Percentiles rank a stretch among this genome's conserved stretches.
These are phyloP conservation scores for Turritopsis rubra DNA, from an alignment of 30 jellyfish, hydroid and myxozoan genomes.

Conservation along the genomic window DNA sequence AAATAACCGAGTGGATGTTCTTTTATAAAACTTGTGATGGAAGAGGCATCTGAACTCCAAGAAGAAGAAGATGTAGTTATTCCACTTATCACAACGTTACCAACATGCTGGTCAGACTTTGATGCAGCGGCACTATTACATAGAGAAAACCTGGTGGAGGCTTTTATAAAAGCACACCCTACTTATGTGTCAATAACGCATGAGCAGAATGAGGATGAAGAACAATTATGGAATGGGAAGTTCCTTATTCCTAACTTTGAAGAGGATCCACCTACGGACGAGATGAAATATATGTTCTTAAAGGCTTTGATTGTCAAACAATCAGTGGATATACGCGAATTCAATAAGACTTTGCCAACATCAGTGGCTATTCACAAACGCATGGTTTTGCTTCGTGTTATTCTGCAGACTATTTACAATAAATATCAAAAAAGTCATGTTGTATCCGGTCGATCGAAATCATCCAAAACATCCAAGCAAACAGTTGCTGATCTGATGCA, in stretches of 20 bases:
- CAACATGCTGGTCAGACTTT: slow-evolving; percentile 25
- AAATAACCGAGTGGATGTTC: not conserved
- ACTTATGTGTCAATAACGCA: not conserved
- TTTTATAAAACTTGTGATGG: not conserved
- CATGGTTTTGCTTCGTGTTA: slow-evolving; percentile 34
- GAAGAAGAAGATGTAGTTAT: not conserved
- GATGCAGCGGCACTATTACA: not conserved
- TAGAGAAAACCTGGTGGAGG: slow-evolving; percentile 5
- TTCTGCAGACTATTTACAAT: slow-evolving; percentile 36
- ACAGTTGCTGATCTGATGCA: not conserved
- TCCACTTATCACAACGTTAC: not conserved
- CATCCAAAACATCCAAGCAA: slow-evolving; percentile 10
- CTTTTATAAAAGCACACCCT: not conserved
- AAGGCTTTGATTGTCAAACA: slow-evolving; percentile 26
- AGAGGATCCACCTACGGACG: slow-evolving; percentile 43
- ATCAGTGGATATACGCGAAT: slow-evolving; percentile 21
- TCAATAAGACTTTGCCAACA: slow-evolving; percentile 44
- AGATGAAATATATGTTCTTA: slow-evolving; percentile 27
- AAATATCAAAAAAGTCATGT: slow-evolving; percentile 39
- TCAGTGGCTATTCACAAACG: slow-evolving; percentile 49
- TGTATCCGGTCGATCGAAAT: not conserved
- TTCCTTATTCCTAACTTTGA: slow-evolving; percentile 50
- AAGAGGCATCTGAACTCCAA: not conserved
- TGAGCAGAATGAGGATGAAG: slow-evolving; percentile 12
- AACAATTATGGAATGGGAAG: slow-evolving; percentile 14